Evolutionary conservation across 1,140 invertebrate genomes (phyloP), one percentile per base, ranked within the genome.

Genomic region (Drosophila eugracilis): DNA sequence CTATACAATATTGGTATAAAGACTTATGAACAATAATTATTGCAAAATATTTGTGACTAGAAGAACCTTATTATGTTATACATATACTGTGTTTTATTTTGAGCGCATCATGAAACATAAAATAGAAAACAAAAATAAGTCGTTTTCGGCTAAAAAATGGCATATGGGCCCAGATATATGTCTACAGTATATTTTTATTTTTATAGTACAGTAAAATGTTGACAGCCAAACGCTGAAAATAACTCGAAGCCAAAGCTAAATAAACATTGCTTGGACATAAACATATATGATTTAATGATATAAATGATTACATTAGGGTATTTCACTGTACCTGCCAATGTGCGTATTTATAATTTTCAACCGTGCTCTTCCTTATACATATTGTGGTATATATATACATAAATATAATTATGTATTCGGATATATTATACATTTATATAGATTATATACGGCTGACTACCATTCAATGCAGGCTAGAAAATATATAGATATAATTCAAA

Each of bases 111-210:
- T 22, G 3, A 10, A 44, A 24, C 21, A 5, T 21, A 32, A 7
- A 49, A 32, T 32, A 19, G 42, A 34, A 36, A 12, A 54, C 5
- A 34, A 44, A 54, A 26, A 45, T 54, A 48, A 17, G 58, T 39
- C 37, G 15, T 36, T 9, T 22, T 3, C 5, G 15, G 24, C 7
- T 32, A 1, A 12, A 54, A 24, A 36, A 53, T 53, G 6, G n/a
- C 14, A 12, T 5, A 36, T 42, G 39, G 45, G 47, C 65, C 65
- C 52, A 69, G 65, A 69, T 54, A 53, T 28, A 37, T n/a, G 28
- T n/a, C n/a, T n/a, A n/a, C 14, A 34, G 45, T 28, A 34, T 24
- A 52, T 34, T 52, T 22, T 50, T 52, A 52, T 50, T 34, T 34
- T 58, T 57, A 32, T 48, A 17, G 9, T 28, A 53, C 24, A 55